Evolutionary conservation across 2,113 vertebrate genomes (phyloP), one percentile per base, ranked within the genome.

Genomic region (Anseranas semipalmata): DNA sequence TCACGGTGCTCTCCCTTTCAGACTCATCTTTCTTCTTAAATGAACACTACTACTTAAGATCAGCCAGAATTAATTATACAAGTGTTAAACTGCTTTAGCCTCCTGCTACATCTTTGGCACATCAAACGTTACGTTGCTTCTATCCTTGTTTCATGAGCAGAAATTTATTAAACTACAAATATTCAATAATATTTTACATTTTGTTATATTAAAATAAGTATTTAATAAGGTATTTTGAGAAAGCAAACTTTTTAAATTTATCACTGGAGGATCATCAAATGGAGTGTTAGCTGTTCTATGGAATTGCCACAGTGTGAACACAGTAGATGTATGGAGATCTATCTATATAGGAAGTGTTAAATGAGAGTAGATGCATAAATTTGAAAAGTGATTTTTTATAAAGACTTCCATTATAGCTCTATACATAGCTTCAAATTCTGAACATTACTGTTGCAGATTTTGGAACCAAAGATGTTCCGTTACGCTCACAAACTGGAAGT

Each of bases 381-480:
- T 89, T 80, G 43, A 56, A 25, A 85, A 53, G n/a, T 81, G 5
- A 35, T 90, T 87, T 66, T 50, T 88, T 88, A 6, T 66, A 14
- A 84, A 62, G 13, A 30, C 66, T 67, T 88, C 41, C 27, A n/a
- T 24, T 72, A 37, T 35, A 67, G 17, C 41, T 85, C 28, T 66
- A 7, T 80, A 59, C 18, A 63, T 90, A 37, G 7, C 72, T 85
- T 92, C 35, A 77, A 30, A 71, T 83, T 80, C 53, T 91, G 30
- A 52, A 39, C 84, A 58, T 39, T 37, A 13, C 89, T 87, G 11
- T 92, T 94, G 6, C 72, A 99, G 99, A 99, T 99, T 94, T 97
- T 99, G 98, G 99, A 99, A 97, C 99, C 99, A 65, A 99, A 99
- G 98, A 98, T 99, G 97, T 99, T 99, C 97, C 99, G 99, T 96